These are phyloP conservation scores for Dexiosoma caninum DNA, from an alignment of 2,888 invertebrate genomes.

Conservation along the genomic window DNA sequence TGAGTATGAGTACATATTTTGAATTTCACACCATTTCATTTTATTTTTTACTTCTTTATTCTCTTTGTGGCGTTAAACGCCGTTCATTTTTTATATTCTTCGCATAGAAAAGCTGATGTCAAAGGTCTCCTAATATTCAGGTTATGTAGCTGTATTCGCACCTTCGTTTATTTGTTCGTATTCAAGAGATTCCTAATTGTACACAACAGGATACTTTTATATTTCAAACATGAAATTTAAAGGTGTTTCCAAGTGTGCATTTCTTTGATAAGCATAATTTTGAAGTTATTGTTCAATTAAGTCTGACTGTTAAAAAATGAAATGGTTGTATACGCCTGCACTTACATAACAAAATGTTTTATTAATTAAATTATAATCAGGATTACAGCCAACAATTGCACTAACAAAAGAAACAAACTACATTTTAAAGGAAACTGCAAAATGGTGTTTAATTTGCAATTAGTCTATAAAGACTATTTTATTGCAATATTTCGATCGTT, in stretches of 20 bases:
- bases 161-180: slow-evolving; percentile 18
- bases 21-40: slow-evolving; percentile 29
- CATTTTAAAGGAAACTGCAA: neutral
- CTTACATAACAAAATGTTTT: neutral
- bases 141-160: slow-evolving; percentile 7
- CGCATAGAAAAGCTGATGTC: neutral
- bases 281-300: slow-evolving; percentile 70
- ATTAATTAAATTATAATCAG: neutral
- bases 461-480: no score
- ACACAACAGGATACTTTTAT: slow-evolving; percentile 64
- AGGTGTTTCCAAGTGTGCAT: slow-evolving; percentile 33
- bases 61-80: neutral
- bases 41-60: neutral
- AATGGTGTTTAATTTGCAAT: no score
- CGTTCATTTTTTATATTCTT: neutral
- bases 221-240: slow-evolving; percentile 8
- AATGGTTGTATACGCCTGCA: slow-evolving; percentile 28
- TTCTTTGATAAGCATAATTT: slow-evolving; percentile 40
- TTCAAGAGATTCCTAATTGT: slow-evolving; percentile 71
- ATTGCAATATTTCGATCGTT: no score
- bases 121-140: neutral
- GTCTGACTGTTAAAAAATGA: slow-evolving; percentile 41
- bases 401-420: neutral
- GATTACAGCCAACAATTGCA: neutral
- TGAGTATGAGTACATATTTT: neutral